These are phyloP conservation scores for Daubentonia madagascariensis DNA, from an alignment of 2,113 vertebrate genomes.

Conservation along the genomic window DNA sequence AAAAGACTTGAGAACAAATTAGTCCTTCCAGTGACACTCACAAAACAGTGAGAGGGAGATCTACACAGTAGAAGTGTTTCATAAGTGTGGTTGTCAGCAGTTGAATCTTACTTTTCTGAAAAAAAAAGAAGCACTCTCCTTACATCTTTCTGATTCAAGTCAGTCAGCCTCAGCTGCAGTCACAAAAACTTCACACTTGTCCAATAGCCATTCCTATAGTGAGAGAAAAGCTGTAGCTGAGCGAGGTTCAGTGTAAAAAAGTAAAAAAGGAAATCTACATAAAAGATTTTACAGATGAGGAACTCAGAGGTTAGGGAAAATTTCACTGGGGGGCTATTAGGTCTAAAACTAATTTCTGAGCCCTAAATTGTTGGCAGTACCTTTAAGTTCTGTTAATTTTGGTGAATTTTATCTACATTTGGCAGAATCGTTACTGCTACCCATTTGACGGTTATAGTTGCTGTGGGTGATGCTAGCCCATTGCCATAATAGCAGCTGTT, in stretches of 20 bases:
- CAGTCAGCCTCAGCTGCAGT: background rate
- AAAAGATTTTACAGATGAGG: background rate
- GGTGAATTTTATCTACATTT: slow-evolving; percentile 32
- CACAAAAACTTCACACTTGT: background rate
- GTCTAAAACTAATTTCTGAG: slow-evolving; percentile 4
- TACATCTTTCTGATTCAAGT: background rate
- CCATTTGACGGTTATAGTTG: background rate
- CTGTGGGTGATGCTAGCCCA: slow-evolving; percentile 44
- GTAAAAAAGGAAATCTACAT: background rate
- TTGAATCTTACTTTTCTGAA: background rate
- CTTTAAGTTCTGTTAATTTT: slow-evolving; percentile 48
- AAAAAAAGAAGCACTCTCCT: background rate
- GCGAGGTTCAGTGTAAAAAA: background rate
- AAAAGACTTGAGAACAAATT: background rate
- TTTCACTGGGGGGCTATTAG: background rate
- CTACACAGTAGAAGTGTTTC: background rate
- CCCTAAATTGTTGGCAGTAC: background rate
- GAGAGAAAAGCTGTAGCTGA: background rate
- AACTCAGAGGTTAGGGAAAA: background rate
- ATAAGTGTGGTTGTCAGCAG: background rate
- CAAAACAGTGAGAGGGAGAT: background rate
- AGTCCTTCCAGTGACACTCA: background rate
- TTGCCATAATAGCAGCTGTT: slow-evolving; percentile 39
- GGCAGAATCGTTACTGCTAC: background rate
- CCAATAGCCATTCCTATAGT: background rate